Percentiles rank a stretch among this genome's conserved stretches.
Evolutionary conservation across 2,797 vertebrate genomes (phyloP).

Genomic region (Erethizon dorsatum): DNA sequence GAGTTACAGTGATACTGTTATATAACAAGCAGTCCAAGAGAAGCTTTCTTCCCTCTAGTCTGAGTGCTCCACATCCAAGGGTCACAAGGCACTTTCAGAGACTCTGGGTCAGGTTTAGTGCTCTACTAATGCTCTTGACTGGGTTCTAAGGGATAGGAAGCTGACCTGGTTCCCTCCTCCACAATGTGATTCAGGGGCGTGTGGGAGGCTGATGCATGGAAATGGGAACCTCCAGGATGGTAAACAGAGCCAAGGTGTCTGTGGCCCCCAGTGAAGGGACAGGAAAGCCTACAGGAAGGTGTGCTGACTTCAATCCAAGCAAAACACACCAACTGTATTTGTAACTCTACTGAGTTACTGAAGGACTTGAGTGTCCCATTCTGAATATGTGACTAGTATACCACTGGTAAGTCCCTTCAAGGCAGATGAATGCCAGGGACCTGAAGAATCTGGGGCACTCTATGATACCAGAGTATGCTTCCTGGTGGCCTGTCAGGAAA

Average conservation of each 20-base stretch:
- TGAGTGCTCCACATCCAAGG: not conserved
- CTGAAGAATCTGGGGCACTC: constrained; percentile 15
- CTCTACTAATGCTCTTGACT: not conserved
- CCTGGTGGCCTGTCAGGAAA: constrained; percentile 3
- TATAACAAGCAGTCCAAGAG: not conserved
- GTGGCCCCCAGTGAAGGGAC: not conserved
- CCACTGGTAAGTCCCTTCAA: not conserved
- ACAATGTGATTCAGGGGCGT: not conserved
- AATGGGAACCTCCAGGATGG: constrained; percentile 7
- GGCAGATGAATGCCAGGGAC: constrained; percentile 27
- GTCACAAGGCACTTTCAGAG: not conserved
- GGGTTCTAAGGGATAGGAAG: not conserved
- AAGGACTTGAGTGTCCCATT: not conserved
- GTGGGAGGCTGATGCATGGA: not conserved
- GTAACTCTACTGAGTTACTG: constrained; percentile 6
- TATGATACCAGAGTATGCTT: not conserved
- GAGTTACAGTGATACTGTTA: not conserved
- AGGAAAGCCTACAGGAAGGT: not conserved
- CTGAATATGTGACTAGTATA: not conserved
- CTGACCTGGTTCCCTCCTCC: not conserved
- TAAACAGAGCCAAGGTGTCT: not conserved
- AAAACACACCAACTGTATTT: not conserved
- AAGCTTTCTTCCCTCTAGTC: not conserved
- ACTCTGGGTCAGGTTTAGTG: not conserved
- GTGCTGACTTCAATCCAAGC: not conserved